Base-by-base conservation (phyloP, 2,113 vertebrate species). In the Solea solea region DNA sequence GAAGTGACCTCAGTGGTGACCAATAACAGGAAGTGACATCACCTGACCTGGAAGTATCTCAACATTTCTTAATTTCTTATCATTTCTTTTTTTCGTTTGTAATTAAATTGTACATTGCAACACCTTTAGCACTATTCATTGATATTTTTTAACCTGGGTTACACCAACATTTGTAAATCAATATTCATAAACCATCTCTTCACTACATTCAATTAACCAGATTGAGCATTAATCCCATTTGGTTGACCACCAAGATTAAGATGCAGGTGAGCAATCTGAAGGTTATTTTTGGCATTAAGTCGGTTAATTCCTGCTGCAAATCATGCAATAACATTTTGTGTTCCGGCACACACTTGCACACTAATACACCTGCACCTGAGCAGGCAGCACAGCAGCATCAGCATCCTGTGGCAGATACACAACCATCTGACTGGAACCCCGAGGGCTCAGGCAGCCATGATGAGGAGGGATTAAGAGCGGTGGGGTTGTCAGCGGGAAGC, bases 391-490 rank as follows among this genome's bases (percentile, higher is more conserved):
- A 75, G 80, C 76, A 66, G 82, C 80, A 70, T 49, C 61, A 72
- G 70, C 71, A 77, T 78, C 55, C 64, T 41, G 70, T 76, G 71
- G 77, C 69, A 82, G 69, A 80, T 67, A 75, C 65, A 72, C 83
- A 21, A 83, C 52, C 72, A 72, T 73, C 77, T 84, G 74, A 86
- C 60, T 81, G 69, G 76, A 86, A 83, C 76, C 87, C 78, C 13
- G 74, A 76, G 84, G 83, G 88, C 79, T 89, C 78, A 87, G 76
- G 82, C 83, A 85, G 81, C 81, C 82, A 75, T 86, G 81, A 87
- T 87, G 82, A 86, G 77, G 75, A 86, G 76, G 86, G 89, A 89
- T 90, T 91, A 90, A 54, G 73, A 84, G 81, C 56, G 73, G 77
- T 74, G 72, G 21, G 82, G 80, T 73, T 90, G 89, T 91, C 86